These are phyloP conservation scores for Metopolophium dirhodum DNA, from an alignment of 1,140 invertebrate species.

Conservation along the genomic window DNA sequence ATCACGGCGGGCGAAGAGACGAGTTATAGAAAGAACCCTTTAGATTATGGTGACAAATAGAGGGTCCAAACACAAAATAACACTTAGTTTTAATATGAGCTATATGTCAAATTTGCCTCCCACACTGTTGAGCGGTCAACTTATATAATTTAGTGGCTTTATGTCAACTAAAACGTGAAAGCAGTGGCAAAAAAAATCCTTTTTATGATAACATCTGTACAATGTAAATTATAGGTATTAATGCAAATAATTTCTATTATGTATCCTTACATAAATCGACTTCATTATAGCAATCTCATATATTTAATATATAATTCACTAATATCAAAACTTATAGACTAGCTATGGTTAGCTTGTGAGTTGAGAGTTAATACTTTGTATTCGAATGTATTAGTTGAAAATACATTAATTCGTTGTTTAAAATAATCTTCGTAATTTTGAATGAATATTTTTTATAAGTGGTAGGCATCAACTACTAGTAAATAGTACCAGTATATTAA, in stretches of 20 bases:
- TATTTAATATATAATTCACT: neutral
- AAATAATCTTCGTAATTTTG: neutral
- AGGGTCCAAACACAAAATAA: slow-evolving; percentile 55
- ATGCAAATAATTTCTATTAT: neutral
- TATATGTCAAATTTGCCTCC: slow-evolving; percentile 52
- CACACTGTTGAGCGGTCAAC: slow-evolving; percentile 25
- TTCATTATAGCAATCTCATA: neutral
- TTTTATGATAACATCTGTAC: neutral
- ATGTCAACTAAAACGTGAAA: slow-evolving; percentile 31
- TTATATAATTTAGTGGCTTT: slow-evolving; percentile 43
- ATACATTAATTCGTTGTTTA: neutral
- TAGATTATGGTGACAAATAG: slow-evolving; percentile 51
- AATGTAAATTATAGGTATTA: neutral
- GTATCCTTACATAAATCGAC: neutral
- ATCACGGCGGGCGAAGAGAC: slow-evolving; percentile 4
- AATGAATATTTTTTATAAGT: too few species aligned
- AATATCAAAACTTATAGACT: neutral
- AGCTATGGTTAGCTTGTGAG: neutral
- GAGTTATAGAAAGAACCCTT: slow-evolving; percentile 51
- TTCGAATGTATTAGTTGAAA: neutral
- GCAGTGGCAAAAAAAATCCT: slow-evolving; percentile 51
- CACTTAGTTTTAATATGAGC: slow-evolving; percentile 52
- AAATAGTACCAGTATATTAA: too few species aligned
- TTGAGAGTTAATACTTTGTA: neutral
- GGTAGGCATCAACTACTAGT: too few species aligned